Evolutionary conservation across 2,113 vertebrate species (phyloP).

Genomic region (Lynx canadensis): DNA sequence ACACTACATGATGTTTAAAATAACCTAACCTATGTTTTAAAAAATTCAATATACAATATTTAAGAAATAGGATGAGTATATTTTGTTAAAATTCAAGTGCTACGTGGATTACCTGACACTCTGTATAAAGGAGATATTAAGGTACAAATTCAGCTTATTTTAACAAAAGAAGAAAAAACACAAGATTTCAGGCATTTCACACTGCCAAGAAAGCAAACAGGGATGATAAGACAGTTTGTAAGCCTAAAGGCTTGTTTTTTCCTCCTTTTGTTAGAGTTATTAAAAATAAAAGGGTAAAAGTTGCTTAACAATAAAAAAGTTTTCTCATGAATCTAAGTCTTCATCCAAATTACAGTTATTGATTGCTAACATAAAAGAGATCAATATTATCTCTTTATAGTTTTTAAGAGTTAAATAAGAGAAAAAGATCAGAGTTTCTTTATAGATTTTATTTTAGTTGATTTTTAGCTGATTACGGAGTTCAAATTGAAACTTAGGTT

Average conservation of each 20-base stretch:
- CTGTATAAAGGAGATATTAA: not conserved
- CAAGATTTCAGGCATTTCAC: not conserved
- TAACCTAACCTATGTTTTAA: not conserved
- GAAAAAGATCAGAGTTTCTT: not conserved
- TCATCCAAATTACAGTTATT: slow-evolving; percentile 26
- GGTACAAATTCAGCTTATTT: not conserved
- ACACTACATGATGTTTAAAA: not conserved
- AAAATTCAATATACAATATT: slow-evolving; percentile 4
- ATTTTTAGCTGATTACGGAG: not conserved
- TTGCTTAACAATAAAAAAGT: not conserved
- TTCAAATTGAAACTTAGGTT: slow-evolving; percentile 27
- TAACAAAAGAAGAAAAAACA: slow-evolving; percentile 19
- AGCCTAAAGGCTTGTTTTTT: not conserved
- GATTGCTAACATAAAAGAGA: slow-evolving; percentile 38
- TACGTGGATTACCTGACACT: not conserved
- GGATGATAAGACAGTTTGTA: not conserved
- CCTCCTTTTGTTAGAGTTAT: not conserved
- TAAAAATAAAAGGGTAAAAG: not conserved
- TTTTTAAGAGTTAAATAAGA: slow-evolving; percentile 13
- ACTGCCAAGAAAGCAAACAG: not conserved
- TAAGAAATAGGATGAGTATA: not conserved
- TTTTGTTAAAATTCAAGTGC: slow-evolving; percentile 43
- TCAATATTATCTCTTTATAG: not conserved
- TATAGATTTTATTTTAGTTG: not conserved
- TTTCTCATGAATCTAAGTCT: not conserved